Conservation (phyloP, 2,113 vertebrate genomes). For the Protobothrops mucrosquamatus region DNA sequence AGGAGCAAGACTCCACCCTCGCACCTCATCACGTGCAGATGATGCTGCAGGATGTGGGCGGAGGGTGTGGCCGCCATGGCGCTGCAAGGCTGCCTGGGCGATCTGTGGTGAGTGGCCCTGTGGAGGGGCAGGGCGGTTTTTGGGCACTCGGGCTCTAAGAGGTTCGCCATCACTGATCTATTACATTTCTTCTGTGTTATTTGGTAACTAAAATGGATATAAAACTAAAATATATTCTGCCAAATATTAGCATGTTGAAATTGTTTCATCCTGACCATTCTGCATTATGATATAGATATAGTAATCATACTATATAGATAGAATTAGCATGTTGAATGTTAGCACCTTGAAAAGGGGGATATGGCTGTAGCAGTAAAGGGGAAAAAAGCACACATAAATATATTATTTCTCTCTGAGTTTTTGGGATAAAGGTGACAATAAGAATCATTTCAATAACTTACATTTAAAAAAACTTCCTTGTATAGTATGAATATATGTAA, state of each 20-base stretch:
- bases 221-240: too few species aligned
- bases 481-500: not conserved
- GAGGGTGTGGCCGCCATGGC: too few species aligned
- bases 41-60: too few species aligned
- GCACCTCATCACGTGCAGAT: too few species aligned
- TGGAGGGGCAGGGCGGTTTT: too few species aligned
- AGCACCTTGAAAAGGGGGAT: not conserved
- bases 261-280: not conserved
- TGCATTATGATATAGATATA: not conserved
- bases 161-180: not conserved
- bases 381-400: not conserved
- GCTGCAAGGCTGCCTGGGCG: too few species aligned
- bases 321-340: not conserved
- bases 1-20: too few species aligned
- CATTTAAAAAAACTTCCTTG: not conserved
- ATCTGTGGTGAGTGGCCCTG: too few species aligned
- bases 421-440: not conserved
- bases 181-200: not conserved
- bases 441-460: not conserved
- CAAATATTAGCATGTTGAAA: not conserved
- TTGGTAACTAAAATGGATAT: not conserved
- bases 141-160: too few species aligned
- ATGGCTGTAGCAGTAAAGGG: not conserved
- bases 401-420: not conserved
- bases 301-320: not conserved